Percentiles rank a stretch among this genome's conserved stretches.
Conservation (phyloP, 2,888 invertebrate genomes). For the Synergus umbraculus region DNA sequence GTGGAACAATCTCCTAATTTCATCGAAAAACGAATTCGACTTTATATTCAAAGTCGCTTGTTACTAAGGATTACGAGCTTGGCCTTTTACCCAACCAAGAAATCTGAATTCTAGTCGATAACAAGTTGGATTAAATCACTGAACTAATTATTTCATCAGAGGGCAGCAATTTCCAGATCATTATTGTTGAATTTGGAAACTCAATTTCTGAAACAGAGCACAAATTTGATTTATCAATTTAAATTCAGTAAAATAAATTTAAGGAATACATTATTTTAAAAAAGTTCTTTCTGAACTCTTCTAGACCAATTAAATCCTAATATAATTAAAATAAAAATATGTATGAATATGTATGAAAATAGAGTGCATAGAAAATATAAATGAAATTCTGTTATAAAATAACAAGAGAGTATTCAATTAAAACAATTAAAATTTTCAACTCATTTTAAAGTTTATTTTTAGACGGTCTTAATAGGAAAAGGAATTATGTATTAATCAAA, state of each 20-base stretch:
- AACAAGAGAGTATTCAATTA: background rate
- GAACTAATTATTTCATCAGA: slow-evolving; percentile 8
- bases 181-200: too few species aligned
- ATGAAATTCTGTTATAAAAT: background rate
- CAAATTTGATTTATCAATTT: background rate
- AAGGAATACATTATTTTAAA: too few species aligned
- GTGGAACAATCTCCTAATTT: slow-evolving; percentile 30
- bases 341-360: too few species aligned
- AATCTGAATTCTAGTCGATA: slow-evolving; percentile 17
- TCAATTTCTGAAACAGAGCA: too few species aligned
- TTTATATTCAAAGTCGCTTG: slow-evolving; percentile 32
- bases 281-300: too few species aligned
- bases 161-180: too few species aligned
- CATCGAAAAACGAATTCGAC: background rate
- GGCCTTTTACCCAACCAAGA: slow-evolving; percentile 12
- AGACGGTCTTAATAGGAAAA: background rate
- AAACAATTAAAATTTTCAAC: background rate
- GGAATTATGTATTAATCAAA: background rate
- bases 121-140: slow-evolving; percentile 31
- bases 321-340: too few species aligned
- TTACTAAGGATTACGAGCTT: slow-evolving; percentile 13
- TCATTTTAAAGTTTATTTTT: background rate
- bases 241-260: too few species aligned
- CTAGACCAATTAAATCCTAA: too few species aligned
- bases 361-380: background rate